phyloP scores from a whole-genome alignment of 2,888 invertebrate genomes.

The Elysia crispata region DNA sequence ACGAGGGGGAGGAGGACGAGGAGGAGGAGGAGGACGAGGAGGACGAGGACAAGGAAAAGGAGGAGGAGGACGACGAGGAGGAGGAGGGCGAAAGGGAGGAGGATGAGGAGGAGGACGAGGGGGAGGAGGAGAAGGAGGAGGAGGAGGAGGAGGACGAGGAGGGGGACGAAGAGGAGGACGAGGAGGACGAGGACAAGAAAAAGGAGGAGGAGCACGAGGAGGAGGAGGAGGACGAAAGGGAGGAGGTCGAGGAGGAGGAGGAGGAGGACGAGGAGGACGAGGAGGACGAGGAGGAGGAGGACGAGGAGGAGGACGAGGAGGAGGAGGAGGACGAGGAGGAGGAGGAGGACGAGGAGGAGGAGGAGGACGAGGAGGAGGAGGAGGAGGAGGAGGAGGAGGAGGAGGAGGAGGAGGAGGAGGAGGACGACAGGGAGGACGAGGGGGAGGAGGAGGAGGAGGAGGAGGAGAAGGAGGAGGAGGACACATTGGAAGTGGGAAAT shows the following conservation, averaged over 20 bases:
- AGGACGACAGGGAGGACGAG: neutral
- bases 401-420: neutral
- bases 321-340: neutral
- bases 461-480: neutral
- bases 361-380: neutral
- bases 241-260: neutral
- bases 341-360: neutral
- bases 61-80: neutral
- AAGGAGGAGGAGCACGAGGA: neutral
- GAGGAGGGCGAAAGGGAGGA: no score
- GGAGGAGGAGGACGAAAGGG: neutral
- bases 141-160: no score
- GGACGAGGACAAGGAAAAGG: neutral
- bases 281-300: neutral
- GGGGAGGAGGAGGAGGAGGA: conserved; percentile 15
- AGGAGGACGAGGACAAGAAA: neutral
- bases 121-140: no score
- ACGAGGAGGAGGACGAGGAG: neutral
- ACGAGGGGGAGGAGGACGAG: no score
- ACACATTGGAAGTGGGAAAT: neutral
- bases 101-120: no score
- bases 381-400: neutral
- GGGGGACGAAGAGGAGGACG: neutral
- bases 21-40: neutral
- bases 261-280: neutral